Evolutionary conservation across 2,888 invertebrate genomes (phyloP), one percentile per base, ranked within the genome.

Genomic region (Clistopyga incitator): DNA sequence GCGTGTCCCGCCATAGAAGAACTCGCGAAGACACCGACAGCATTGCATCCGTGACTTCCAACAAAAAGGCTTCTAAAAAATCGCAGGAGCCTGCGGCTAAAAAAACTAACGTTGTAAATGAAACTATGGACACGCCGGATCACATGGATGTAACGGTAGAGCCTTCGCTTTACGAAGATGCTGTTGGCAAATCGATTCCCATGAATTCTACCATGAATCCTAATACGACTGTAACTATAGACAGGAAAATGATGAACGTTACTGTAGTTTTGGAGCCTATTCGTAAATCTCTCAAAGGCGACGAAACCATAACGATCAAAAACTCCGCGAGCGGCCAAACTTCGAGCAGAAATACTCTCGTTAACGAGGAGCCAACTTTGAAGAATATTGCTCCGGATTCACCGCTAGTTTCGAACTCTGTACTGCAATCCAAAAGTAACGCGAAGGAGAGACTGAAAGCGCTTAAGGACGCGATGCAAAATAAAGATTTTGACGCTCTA

Each of bases 171-270:
- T 93, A 93, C 59, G 93, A 93, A 71, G 93, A 93, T 79, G 93
- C 93, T 1, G 86, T 92, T 45, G 90, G 88, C 3, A 93, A 91
- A 82, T 88, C 89, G 13, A 72, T 86, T 34, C 92, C 92, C 18
- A 89, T 92, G 90, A 92, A 91, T 84, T 93, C 93, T 3, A 93
- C 93, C 2, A 90, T 93, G 90, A 92, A 91, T 76, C 81, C 89
- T 1, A 91, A 90, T 78, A 75, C 85, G 10, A 88, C 88, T 1
- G 50, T 81, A 18, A 77, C 79, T 2, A 74, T 89, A 6, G 88
- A 89, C 2, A 89, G 87, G 10, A 89, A 87, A 81, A 86, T 89
- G 67, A 89, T 92, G 87, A 91, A 91, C 42, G 89, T 86, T 0
- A 90, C 90, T 0, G 92, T 93, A 6, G 82, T 92, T 3, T 67